phyloP scores from a whole-genome alignment of 2,888 invertebrate genomes.

The Sylvicola cinctus region DNA sequence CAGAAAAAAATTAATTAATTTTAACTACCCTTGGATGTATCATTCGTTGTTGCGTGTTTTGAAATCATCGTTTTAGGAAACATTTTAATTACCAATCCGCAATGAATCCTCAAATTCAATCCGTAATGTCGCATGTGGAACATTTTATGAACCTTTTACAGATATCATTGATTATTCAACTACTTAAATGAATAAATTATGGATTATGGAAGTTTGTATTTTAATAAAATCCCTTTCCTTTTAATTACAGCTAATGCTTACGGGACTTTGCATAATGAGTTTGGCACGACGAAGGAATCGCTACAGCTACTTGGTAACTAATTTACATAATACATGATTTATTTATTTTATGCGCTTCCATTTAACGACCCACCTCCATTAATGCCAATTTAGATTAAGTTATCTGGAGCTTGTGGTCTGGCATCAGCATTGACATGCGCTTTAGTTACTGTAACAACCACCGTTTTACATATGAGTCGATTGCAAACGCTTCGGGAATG shows the following conservation, averaged over 20 bases:
- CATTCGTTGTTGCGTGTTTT: too few relatives aligned
- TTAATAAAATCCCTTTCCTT: conserved; percentile 14
- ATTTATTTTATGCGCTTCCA: neutral
- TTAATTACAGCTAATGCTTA: conserved; percentile 50
- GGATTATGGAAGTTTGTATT: too few relatives aligned
- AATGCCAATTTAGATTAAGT: conserved; percentile 45
- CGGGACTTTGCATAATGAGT: conserved; percentile 71
- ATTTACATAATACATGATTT: neutral
- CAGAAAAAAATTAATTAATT: too few relatives aligned
- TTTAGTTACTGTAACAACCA: conserved; percentile 36
- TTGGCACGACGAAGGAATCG: conserved; percentile 64
- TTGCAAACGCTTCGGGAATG: conserved; percentile 72
- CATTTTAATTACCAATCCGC: too few relatives aligned
- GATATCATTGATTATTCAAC: too few relatives aligned
- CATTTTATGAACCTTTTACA: too few relatives aligned
- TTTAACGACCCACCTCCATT: too few relatives aligned
- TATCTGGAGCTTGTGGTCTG: conserved; percentile 71
- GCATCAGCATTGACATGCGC: conserved; percentile 75
- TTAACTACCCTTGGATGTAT: too few relatives aligned
- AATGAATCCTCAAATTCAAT: too few relatives aligned
- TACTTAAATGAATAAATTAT: too few relatives aligned
- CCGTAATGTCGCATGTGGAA: too few relatives aligned
- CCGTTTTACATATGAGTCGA: conserved; percentile 73
- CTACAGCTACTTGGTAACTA: conserved; percentile 70
- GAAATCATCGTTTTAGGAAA: too few relatives aligned